Base-by-base conservation (phyloP, 30 jellyfish, hydroid and myxozoan genomes). In the Nemopilema nomurai region DNA sequence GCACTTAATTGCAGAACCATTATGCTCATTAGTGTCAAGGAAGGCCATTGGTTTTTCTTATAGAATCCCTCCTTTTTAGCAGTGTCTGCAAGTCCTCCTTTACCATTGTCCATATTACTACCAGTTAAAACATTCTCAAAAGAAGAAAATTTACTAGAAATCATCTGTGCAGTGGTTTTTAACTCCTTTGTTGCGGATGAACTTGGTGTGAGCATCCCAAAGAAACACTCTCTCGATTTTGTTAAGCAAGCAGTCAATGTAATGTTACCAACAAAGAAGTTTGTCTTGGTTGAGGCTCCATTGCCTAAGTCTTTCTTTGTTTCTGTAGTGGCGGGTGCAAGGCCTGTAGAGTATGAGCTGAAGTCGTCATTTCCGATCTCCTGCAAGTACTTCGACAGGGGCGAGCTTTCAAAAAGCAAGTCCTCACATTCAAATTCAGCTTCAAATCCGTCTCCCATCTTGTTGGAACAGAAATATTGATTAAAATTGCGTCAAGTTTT, bases 341-440 rank as follows among this genome's bases (percentile, higher is more conserved):
- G 13, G 13, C 13, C 17, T 25, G 89, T 9, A 22, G 95, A 23
- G 53, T 71, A 86, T 16, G 84, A 72, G 21, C 69, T n/a, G 29
- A 86, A 68, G 27, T 76, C 89, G 17, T 29, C 51, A 30, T 29
- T 68, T 16, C 95, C 95, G 49, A 86, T 51, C 65, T 86, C 85
- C 63, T 76, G 49, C 65, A 86, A 69, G 78, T 86, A 86, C 49
- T 65, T 83, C 50, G 74, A 74, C 29, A 86, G 67, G 7, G 95
- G 95, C n/a, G 95, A 86, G 18, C 70, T 31, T 49, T 76, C 77
- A 31, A 86, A 74, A 30, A 86, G 76, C 51, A 86, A 22, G 25
- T 86, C 95, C 20, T 86, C 95, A 1, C 72, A 57, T 18, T n/a
- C 86, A 8, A 64, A 73, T 69, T 8, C 86, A 71, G 79, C 87